These are phyloP conservation scores for Gastrophysa polygoni DNA, from an alignment of 2,888 invertebrate genomes.

Conservation along the genomic window DNA sequence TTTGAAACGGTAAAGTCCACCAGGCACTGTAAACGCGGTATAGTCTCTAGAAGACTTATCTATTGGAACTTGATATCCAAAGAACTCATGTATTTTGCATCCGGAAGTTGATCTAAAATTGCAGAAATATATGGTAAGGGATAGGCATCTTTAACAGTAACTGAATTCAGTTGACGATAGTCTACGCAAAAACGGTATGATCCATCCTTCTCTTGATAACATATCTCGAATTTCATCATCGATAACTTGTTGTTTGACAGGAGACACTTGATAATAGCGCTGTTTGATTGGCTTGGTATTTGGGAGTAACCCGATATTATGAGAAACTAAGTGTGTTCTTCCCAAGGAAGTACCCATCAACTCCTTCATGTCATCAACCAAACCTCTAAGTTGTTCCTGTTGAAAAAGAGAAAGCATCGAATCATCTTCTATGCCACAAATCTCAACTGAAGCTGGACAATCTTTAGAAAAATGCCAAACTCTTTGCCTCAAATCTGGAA, in stretches of 20 bases:
- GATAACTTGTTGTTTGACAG: too few species aligned
- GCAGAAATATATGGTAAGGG: constrained; percentile 20
- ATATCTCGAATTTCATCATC: too few species aligned
- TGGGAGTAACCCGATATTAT: background rate
- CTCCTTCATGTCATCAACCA: background rate
- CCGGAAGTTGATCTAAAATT: constrained; percentile 16
- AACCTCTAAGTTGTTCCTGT: background rate
- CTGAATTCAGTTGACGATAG: constrained; percentile 14
- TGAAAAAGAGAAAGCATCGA: background rate
- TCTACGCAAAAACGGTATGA: constrained; percentile 20
- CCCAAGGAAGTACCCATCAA: too few species aligned
- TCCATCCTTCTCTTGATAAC: constrained; percentile 3
- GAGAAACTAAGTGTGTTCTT: too few species aligned
- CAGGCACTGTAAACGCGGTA: constrained; percentile 14
- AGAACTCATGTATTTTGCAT: constrained; percentile 17
- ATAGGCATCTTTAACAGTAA: constrained; percentile 18
- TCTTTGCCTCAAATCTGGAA: too few species aligned
- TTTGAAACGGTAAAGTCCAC: too few species aligned
- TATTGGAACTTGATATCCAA: background rate
- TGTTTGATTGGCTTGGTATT: constrained; percentile 13
- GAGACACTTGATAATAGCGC: background rate
- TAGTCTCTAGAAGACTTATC: constrained; percentile 12
- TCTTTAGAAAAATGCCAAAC: background rate
- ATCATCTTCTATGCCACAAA: background rate
- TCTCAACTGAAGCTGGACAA: background rate